phyloP scores from a whole-genome alignment of 2,888 invertebrate genomes.

The Chrysina gloriosa region DNA sequence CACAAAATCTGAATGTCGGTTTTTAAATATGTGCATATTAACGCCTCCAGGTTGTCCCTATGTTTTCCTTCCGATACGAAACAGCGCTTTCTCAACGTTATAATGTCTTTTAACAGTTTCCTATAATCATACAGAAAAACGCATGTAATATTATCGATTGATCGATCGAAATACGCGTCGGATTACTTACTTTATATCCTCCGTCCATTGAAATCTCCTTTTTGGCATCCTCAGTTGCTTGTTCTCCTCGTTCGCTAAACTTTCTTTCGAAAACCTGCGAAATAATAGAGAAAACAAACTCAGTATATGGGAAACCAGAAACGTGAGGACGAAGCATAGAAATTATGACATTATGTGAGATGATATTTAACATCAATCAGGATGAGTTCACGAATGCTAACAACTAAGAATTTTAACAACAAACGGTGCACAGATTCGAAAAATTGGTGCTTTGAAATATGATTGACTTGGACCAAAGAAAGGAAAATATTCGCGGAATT shows the following conservation, averaged over 20 bases:
- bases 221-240: constrained; percentile 73
- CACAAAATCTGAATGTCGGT: constrained; percentile 66
- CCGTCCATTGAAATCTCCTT: constrained; percentile 80
- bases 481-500: no score
- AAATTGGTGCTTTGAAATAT: no score
- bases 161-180: neutral
- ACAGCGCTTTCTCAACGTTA: constrained; percentile 58
- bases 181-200: constrained; percentile 69
- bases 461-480: no score
- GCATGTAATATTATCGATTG: neutral
- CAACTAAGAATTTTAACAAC: no score
- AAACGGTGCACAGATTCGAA: no score
- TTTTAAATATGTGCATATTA: constrained; percentile 65
- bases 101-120: constrained; percentile 59
- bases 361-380: no score
- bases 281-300: constrained; percentile 41
- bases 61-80: constrained; percentile 60
- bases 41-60: constrained; percentile 67
- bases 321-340: no score
- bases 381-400: no score
- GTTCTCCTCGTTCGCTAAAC: constrained; percentile 64
- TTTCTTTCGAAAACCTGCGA: constrained; percentile 60
- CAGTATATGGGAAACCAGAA: no score
- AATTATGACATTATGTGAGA: no score
- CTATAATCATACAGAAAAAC: constrained; percentile 50